Evolutionary conservation across 2,888 invertebrate species (phyloP).

Genomic region (Theristus sp.): DNA sequence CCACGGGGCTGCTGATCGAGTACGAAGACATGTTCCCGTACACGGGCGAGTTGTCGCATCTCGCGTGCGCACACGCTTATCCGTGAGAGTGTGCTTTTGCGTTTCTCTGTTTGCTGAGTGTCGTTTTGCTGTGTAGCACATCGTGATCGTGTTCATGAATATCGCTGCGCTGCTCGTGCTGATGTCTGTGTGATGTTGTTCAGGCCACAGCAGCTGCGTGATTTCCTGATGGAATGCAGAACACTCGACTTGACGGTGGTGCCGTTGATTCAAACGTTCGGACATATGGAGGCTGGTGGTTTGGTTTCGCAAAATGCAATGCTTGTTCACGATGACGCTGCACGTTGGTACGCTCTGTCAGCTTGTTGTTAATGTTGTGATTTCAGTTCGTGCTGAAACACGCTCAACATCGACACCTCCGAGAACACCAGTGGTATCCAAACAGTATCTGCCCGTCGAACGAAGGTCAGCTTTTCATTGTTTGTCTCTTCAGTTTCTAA

Average conservation of each 20-base stretch:
- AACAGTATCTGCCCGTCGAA: constrained; percentile 38
- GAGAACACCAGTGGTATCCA: constrained; percentile 47
- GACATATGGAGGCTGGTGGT: constrained; percentile 31
- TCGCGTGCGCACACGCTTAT: constrained; percentile 10
- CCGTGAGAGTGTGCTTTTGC: no score
- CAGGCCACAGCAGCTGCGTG: constrained; percentile 15
- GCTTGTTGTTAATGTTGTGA: no score
- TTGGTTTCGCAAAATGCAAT: not conserved
- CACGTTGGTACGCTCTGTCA: no score
- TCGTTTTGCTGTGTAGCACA: not conserved
- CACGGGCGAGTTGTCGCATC: constrained; percentile 28
- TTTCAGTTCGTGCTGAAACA: constrained; percentile 49
- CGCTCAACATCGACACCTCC: constrained; percentile 43
- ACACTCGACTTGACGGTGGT: constrained; percentile 37
- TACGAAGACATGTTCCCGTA: constrained; percentile 44
- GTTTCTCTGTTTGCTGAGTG: constrained; percentile 1
- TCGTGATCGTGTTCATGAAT: not conserved
- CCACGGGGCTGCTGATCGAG: constrained; percentile 39
- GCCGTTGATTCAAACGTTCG: constrained; percentile 36
- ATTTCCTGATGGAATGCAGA: constrained; percentile 23
- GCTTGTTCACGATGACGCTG: not conserved
- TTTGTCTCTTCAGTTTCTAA: no score
- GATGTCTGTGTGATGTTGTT: not conserved
- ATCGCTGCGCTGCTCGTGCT: not conserved
- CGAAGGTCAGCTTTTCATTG: not conserved